Evolutionary conservation across 2,888 invertebrate genomes (phyloP), one percentile per base, ranked within the genome.

Genomic region (Drosophila mayaguana): DNA sequence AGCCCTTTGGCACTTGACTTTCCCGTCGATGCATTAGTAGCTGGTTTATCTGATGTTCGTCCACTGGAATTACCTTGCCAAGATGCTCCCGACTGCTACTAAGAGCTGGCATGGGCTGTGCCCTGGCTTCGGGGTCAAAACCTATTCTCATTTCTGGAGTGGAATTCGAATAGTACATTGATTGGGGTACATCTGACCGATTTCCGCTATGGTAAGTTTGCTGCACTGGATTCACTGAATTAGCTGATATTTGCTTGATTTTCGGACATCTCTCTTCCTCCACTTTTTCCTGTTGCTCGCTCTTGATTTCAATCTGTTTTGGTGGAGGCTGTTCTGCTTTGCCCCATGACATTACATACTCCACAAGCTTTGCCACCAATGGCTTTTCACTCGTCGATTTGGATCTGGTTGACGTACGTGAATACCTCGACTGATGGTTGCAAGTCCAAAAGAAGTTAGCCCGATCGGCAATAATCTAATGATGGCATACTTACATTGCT

Each of bases 401-500:
- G 1, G n/a, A 11, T 38, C 34, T 57, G 12, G 4, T 14, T 32
- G 51, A 14, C 14, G 16, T 18, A 20, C 34, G 12, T 32, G 38
- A 16, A 5, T 34, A 32, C 22, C 42, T 67, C 5, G 34, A n/a
- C 22, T 42, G 20, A 4, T 40, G 34, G 12, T 9, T 18, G 18
- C 7, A 42, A 20, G 20, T 18, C 7, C 14, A 4, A 7, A 16
- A n/a, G 1, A 1, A 22, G 7, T 57, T 40, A 28, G 18, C 2
- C 20, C 22, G 4, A 9, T 14, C 1, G 1, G 22, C 8, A 12
- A 7, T 3, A 12, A 6, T 3, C 9, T 0, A 16, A 2, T n/a
- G n/a, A 1, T 9, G 16, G n/a, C 16, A 22, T 8, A 60, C 76
- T 75, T 12, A 74, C 70, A 14, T 40, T 69, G 22, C 32, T 56